Evolutionary conservation across 1,140 invertebrate genomes (phyloP), one percentile per base, ranked within the genome.

Genomic region (Drosophila insularis): DNA sequence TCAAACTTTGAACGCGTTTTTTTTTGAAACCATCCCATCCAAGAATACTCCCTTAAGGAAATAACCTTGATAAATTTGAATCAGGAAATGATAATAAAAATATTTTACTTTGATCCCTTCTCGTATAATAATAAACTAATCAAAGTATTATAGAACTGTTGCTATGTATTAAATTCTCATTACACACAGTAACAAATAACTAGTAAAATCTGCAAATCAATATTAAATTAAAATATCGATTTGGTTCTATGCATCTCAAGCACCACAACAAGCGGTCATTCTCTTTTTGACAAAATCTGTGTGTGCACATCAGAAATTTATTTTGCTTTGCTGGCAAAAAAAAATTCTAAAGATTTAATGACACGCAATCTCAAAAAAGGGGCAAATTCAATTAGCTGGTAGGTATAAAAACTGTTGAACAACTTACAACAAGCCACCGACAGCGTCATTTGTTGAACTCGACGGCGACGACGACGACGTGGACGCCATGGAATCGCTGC

Each of bases 361-460:
- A 50, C 81, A 86, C 81, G 81, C 81, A 75, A 85, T 54, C 81
- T 39, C 19, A 7, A 50, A 50, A 50, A 50, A 63, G 27, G 54
- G 55, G 43, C 70, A 86, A 85, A 85, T 85, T 80, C 62, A 85
- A 85, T 85, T 85, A 87, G 82, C 2, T 14, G 10, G 7, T 8
- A 17, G 65, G 64, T 85, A 85, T 86, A 85, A 70, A 43, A 32
- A 64, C 56, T 35, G 53, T 8, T 59, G 21, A 13, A 8, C n/a
- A 8, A 39, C n/a, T 35, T 6, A 37, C 17, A 13, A 19, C 37
- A 2, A 8, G 10, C 32, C 7, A 35, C 32, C 19, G 59, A 56
- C 19, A 21, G 63, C 39, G 35, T 63, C 35, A 23, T 14, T 64
- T 78, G 70, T 81, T 68, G 17, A 46, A 50, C 39, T 39, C 66